Conservation (phyloP, 2,888 invertebrate genomes). For the Sympetrum striolatum region DNA sequence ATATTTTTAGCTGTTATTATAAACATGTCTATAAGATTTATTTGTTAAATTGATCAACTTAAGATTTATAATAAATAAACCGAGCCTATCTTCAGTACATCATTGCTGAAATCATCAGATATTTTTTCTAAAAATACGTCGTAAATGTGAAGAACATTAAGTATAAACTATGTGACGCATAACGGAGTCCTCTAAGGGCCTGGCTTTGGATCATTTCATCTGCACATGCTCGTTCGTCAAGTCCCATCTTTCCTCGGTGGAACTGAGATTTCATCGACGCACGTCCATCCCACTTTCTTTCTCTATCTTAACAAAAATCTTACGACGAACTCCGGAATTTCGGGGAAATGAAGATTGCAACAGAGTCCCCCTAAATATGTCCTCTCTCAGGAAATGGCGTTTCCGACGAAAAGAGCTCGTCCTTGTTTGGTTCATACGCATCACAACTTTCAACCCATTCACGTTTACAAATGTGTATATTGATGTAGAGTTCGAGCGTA, state of each 20-base stretch:
- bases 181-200: too few relatives aligned
- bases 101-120: neutral
- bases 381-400: neutral
- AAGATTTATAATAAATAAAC: neutral
- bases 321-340: neutral
- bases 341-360: neutral
- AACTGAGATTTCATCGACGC: too few relatives aligned
- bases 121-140: too few relatives aligned
- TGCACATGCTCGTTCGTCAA: neutral
- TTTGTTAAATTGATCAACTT: neutral
- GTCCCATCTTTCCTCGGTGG: neutral
- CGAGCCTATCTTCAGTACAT: neutral
- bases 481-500: too few relatives aligned
- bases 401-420: neutral
- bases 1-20: too few relatives aligned
- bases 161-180: too few relatives aligned
- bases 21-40: neutral
- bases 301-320: neutral
- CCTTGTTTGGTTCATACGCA: neutral
- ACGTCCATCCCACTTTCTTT: neutral
- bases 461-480: too few relatives aligned
- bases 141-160: too few relatives aligned
- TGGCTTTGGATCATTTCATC: neutral
- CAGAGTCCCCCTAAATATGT: neutral
- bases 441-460: too few relatives aligned